Evolutionary conservation across 2,888 invertebrate genomes (phyloP).

Genomic region (Chaitophorus viminalis): DNA sequence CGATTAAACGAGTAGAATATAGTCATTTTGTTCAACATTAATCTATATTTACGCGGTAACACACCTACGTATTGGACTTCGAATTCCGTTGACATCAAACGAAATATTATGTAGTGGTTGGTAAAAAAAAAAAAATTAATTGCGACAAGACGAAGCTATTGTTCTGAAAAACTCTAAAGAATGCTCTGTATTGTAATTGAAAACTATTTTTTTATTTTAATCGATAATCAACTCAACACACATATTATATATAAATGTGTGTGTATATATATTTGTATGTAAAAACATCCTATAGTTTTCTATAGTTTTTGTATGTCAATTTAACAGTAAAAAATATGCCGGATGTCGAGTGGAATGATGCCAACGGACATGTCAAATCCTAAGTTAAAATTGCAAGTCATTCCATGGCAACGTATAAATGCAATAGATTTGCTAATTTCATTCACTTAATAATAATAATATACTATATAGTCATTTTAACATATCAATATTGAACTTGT

Average conservation of each 20-base stretch:
- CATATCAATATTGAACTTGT: neutral
- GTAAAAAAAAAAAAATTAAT: conserved; percentile 28
- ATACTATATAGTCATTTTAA: neutral
- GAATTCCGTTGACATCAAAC: conserved; percentile 12
- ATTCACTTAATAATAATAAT: neutral
- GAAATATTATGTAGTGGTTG: neutral
- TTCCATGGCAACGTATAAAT: neutral
- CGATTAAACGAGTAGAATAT: conserved; percentile 17
- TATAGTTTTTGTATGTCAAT: neutral
- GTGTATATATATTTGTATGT: neutral
- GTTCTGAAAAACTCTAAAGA: conserved; percentile 1
- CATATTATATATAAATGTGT: neutral
- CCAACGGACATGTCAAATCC: neutral
- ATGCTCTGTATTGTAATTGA: neutral
- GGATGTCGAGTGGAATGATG: neutral
- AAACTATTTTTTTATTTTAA: conserved; percentile 5
- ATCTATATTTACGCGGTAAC: neutral
- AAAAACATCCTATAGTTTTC: neutral
- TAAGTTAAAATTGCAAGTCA: neutral
- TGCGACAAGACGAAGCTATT: neutral
- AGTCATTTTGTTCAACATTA: conserved; percentile 2
- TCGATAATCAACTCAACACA: neutral
- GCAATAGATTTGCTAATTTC: neutral
- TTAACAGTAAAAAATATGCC: conserved; percentile 1
- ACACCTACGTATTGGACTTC: neutral